Conservation (phyloP, 2,888 invertebrate species). For the Bruchidius siliquastri region DNA sequence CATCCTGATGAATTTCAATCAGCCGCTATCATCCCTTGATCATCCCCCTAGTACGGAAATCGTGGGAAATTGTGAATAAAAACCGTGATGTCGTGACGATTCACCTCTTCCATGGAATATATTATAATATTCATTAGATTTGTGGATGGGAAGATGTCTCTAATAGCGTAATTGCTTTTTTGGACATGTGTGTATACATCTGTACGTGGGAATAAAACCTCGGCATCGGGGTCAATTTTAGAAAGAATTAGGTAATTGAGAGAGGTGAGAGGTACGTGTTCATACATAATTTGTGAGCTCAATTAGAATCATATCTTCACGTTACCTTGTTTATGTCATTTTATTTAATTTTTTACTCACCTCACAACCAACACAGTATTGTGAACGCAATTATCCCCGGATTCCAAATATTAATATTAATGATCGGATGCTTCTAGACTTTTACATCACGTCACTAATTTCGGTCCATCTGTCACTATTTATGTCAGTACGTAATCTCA, state of each 20-base stretch:
- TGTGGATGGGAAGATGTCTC: not conserved
- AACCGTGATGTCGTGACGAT: constrained; percentile 28
- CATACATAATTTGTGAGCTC: not conserved
- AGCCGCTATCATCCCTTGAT: constrained; percentile 12
- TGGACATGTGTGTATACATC: not conserved
- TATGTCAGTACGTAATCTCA: too few relatives aligned
- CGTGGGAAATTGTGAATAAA: constrained; percentile 27
- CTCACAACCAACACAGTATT: too few relatives aligned
- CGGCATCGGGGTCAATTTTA: not conserved
- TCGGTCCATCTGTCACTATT: too few relatives aligned
- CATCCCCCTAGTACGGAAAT: constrained; percentile 16
- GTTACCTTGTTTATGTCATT: too few relatives aligned
- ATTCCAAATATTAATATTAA: too few relatives aligned
- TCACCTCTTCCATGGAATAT: constrained; percentile 28
- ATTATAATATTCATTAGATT: constrained; percentile 29
- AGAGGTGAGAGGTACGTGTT: not conserved
- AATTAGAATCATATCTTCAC: not conserved
- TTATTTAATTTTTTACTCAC: too few relatives aligned
- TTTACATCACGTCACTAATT: too few relatives aligned
- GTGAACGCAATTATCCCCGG: too few relatives aligned
- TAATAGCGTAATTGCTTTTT: not conserved
- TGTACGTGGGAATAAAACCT: not conserved
- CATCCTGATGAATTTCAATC: constrained; percentile 23
- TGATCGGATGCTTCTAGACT: too few relatives aligned
- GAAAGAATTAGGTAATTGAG: not conserved